phyloP scores from a whole-genome alignment of 2,113 vertebrate genomes.

The Phocoena phocoena region DNA sequence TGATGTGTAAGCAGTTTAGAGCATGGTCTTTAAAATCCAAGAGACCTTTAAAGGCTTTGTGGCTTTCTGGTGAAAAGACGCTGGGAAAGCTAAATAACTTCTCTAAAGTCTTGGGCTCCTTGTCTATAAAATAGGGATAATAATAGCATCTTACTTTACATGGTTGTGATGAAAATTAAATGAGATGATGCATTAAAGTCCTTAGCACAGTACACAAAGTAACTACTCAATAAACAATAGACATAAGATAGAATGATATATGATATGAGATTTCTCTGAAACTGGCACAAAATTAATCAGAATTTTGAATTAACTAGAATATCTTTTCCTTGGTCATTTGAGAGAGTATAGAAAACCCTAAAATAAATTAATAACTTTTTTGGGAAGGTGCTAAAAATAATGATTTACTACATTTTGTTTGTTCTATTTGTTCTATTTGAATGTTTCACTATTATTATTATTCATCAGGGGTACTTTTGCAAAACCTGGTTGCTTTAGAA shows the following conservation, averaged over 20 bases:
- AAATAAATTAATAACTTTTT: background rate
- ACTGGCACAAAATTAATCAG: background rate
- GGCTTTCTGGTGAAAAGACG: background rate
- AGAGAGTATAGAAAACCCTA: background rate
- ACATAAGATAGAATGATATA: background rate
- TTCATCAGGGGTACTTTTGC: background rate
- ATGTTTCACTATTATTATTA: background rate
- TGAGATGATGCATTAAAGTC: background rate
- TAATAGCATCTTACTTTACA: background rate
- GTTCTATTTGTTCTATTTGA: background rate
- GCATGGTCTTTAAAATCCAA: background rate
- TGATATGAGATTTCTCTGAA: background rate
- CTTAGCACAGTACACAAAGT: background rate
- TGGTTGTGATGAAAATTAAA: background rate
- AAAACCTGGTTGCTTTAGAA: background rate
- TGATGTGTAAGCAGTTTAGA: background rate
- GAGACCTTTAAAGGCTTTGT: background rate
- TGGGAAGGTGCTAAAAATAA: background rate
- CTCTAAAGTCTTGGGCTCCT: background rate
- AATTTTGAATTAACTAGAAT: background rate
- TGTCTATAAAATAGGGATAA: background rate
- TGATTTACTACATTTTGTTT: background rate
- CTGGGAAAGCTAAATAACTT: background rate
- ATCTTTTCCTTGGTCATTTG: background rate
- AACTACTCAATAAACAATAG: background rate